phyloP scores from a whole-genome alignment of 2,888 invertebrate genomes.

The Eristalis arbustorum region DNA sequence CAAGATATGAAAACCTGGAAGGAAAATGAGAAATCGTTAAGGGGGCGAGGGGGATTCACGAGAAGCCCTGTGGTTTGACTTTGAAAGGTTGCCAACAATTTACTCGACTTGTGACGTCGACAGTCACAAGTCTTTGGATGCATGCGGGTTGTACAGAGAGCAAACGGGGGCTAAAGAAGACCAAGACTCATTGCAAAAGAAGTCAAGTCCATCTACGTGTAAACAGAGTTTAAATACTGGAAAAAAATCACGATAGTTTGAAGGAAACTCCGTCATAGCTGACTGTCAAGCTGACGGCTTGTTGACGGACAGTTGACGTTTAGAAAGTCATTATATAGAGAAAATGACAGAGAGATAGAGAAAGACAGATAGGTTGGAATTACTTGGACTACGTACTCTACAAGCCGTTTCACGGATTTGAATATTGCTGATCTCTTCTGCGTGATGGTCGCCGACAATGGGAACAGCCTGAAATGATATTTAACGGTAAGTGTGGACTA shows the following conservation, averaged over 20 bases:
- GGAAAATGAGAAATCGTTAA: background rate
- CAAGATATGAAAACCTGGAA: conserved; percentile 89
- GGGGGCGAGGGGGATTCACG: background rate
- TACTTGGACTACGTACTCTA: conserved; percentile 42
- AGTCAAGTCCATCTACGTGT: background rate
- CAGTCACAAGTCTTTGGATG: background rate
- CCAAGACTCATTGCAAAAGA: background rate
- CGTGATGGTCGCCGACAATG: conserved; percentile 19
- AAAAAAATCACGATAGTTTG: background rate
- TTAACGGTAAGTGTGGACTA: conserved; percentile 7
- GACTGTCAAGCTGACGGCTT: background rate
- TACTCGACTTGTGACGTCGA: background rate
- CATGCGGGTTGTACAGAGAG: background rate
- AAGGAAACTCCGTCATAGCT: background rate
- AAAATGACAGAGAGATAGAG: background rate
- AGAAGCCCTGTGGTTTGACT: background rate
- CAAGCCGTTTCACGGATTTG: conserved; percentile 49
- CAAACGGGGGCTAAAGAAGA: background rate
- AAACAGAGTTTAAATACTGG: background rate
- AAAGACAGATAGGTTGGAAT: background rate
- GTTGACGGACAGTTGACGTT: background rate
- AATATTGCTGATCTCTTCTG: conserved; percentile 44
- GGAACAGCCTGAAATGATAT: conserved; percentile 54
- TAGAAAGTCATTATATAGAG: background rate
- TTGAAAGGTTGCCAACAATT: background rate